These are phyloP conservation scores for Scyliorhinus canicula DNA, from an alignment of 2,797 vertebrate species.

Conservation along the genomic window DNA sequence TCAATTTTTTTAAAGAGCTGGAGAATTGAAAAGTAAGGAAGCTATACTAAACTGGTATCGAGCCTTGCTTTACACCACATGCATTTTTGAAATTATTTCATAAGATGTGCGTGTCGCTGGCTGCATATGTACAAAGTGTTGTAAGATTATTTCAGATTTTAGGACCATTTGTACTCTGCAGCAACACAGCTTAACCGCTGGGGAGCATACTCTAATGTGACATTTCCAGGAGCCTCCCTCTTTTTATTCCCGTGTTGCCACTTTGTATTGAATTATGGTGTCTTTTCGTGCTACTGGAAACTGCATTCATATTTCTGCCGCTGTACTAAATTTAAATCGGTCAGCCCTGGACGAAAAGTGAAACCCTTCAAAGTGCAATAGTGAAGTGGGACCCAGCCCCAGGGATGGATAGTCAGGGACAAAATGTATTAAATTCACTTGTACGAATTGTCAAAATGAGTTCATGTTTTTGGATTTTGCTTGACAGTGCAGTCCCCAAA, in stretches of 20 bases:
- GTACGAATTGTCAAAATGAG: not conserved
- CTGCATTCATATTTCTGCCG: not conserved
- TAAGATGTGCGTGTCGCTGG: no score
- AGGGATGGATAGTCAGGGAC: not conserved
- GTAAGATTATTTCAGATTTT: not conserved
- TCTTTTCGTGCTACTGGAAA: not conserved
- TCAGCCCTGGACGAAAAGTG: not conserved
- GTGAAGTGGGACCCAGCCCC: not conserved
- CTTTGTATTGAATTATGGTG: not conserved
- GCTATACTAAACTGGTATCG: no score
- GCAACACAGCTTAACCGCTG: not conserved
- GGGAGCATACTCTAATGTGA: not conserved
- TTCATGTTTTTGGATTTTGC: not conserved
- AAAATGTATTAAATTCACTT: not conserved
- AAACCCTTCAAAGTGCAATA: not conserved
- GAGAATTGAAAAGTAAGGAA: no score
- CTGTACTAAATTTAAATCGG: not conserved
- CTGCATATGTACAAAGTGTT: not conserved
- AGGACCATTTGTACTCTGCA: not conserved
- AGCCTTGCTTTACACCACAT: no score
- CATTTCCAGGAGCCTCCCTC: not conserved
- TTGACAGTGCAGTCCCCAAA: conserved; percentile 84
- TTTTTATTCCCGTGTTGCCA: not conserved
- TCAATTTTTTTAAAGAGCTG: no score
- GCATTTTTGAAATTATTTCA: no score